Percentiles rank a stretch among this genome's conserved stretches.
Conservation (phyloP, 2,888 invertebrate genomes). For the Leptodirus hochenwartii region DNA sequence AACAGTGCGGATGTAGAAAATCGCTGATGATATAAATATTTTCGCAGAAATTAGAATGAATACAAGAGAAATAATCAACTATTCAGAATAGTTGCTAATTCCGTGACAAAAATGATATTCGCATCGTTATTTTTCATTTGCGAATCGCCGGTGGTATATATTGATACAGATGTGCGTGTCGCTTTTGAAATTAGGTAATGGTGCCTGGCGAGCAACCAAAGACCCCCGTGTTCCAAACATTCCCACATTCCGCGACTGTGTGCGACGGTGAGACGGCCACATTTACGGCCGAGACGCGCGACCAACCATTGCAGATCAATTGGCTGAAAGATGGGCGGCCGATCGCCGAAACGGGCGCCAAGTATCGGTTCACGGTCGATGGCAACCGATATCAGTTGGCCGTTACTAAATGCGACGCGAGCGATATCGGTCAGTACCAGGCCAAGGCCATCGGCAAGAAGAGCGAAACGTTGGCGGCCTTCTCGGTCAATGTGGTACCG, state of each 20-base stretch:
- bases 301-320: constrained; percentile 46
- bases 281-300: constrained; percentile 65
- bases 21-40: too few relatives aligned
- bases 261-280: constrained; percentile 60
- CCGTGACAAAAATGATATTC: too few relatives aligned
- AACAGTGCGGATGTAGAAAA: too few relatives aligned
- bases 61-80: too few relatives aligned
- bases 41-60: too few relatives aligned
- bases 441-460: constrained; percentile 73
- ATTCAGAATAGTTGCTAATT: too few relatives aligned
- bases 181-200: too few relatives aligned
- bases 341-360: constrained; percentile 59
- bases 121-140: too few relatives aligned
- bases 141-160: too few relatives aligned
- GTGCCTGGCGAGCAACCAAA: constrained; percentile 75
- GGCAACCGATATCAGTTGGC: constrained; percentile 63
- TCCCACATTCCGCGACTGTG: constrained; percentile 76
- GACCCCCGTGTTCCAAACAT: constrained; percentile 71
- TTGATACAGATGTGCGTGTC: too few relatives aligned
- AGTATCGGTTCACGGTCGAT: constrained; percentile 69
- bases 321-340: constrained; percentile 85
- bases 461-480: constrained; percentile 67
- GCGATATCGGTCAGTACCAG: constrained; percentile 77
- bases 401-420: constrained; percentile 51
- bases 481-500: constrained; percentile 64